A percentile compares a stretch with the other conserved stretches of the same genome.
Conservation (phyloP, 2,113 vertebrate species). For the Rissa tridactyla region DNA sequence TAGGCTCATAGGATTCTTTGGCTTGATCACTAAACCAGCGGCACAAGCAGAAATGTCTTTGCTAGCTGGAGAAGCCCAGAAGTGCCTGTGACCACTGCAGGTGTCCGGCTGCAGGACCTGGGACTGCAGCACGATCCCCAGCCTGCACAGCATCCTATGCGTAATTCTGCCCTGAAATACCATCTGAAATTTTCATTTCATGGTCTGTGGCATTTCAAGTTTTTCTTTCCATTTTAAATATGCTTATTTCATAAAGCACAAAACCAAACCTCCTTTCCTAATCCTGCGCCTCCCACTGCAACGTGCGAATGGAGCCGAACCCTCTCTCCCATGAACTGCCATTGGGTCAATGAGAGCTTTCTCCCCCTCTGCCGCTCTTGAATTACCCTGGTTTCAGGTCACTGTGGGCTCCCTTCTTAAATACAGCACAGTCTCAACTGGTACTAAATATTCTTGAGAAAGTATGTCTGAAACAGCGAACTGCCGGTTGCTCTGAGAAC, state of each 20-base stretch:
- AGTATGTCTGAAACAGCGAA: neutral
- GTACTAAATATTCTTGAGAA: neutral
- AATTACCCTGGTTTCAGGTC: neutral
- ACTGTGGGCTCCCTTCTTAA: neutral
- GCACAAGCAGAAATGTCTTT: neutral
- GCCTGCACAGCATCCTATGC: neutral
- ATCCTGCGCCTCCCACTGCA: neutral
- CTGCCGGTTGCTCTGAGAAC: neutral
- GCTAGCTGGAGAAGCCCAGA: neutral
- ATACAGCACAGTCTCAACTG: neutral
- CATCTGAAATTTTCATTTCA: conserved; percentile 45
- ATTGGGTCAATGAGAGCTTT: neutral
- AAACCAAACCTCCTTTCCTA: conserved; percentile 26
- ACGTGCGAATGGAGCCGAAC: neutral
- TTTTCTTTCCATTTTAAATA: conserved; percentile 38
- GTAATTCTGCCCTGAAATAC: neutral
- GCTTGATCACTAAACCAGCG: neutral
- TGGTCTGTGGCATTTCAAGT: conserved; percentile 1
- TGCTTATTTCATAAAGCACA: conserved; percentile 17
- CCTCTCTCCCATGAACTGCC: neutral
- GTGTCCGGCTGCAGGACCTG: neutral
- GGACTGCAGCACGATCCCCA: neutral
- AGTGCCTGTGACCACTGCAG: neutral
- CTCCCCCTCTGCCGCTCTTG: neutral
- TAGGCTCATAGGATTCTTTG: neutral